Conservation (phyloP, 1,140 invertebrate species). For the Hylyphantes graminicola region DNA sequence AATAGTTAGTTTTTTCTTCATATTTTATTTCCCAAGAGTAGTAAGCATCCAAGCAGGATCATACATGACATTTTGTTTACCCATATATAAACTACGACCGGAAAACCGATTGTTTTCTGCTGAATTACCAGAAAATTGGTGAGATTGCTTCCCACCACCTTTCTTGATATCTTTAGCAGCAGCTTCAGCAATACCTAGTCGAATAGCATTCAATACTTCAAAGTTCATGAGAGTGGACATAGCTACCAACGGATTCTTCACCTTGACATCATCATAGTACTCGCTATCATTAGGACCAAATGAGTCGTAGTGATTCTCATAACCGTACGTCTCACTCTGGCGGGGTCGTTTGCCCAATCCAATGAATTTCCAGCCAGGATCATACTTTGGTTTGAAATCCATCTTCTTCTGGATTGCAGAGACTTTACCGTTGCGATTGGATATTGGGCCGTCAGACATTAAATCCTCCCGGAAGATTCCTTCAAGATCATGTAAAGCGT, state of each 20-base stretch:
- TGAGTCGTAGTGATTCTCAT: neutral
- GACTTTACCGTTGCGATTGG: neutral
- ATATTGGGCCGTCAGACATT: neutral
- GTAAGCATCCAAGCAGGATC: constrained; percentile 58
- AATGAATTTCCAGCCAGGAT: constrained; percentile 58
- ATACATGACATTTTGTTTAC: constrained; percentile 32
- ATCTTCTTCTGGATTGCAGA: constrained; percentile 18
- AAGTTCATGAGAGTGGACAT: constrained; percentile 47
- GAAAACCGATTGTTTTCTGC: too few species aligned
- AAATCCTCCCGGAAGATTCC: neutral
- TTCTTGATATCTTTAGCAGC: constrained; percentile 34
- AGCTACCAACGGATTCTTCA: constrained; percentile 19
- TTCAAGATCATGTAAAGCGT: constrained; percentile 18
- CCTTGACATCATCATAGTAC: neutral
- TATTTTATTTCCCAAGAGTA: constrained; percentile 41
- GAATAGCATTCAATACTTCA: constrained; percentile 44
- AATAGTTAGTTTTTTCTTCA: neutral
- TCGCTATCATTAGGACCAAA: neutral
- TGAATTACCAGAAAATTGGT: too few species aligned
- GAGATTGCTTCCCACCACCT: neutral
- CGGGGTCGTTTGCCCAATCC: constrained; percentile 51
- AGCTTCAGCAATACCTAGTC: constrained; percentile 20
- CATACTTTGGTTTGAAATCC: constrained; percentile 44
- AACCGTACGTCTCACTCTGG: neutral
- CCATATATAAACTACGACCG: neutral